phyloP scores from a whole-genome alignment of 1,140 invertebrate genomes.

The Metaphire vulgaris region DNA sequence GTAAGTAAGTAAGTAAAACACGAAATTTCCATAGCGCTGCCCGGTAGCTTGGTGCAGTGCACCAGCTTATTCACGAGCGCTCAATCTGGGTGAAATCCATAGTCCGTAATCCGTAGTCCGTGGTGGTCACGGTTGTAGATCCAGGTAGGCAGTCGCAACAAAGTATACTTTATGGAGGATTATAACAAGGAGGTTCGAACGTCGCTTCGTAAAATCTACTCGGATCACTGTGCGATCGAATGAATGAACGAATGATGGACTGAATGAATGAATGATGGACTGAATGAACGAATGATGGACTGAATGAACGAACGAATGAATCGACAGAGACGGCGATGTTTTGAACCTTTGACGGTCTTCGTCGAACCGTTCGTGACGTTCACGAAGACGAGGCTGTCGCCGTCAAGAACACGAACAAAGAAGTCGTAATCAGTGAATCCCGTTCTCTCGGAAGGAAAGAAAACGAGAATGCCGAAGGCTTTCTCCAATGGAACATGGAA shows the following conservation, averaged over 20 bases:
- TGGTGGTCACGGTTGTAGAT: too few species aligned
- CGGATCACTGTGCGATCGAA: not conserved
- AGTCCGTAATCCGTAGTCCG: too few species aligned
- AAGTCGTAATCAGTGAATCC: not conserved
- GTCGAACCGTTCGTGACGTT: not conserved
- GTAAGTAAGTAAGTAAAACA: too few species aligned
- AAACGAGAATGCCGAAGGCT: slow-evolving; percentile 69
- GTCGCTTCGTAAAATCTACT: not conserved
- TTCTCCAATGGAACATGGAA: slow-evolving; percentile 72
- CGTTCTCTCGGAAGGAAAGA: slow-evolving; percentile 62
- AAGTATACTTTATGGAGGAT: too few species aligned
- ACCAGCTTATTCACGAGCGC: too few species aligned
- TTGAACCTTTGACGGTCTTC: not conserved
- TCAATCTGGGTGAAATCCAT: too few species aligned
- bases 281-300: not conserved
- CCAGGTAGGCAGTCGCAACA: too few species aligned
- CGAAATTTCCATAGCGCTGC: too few species aligned
- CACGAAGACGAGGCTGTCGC: not conserved
- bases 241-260: not conserved
- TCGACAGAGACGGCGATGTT: too few species aligned
- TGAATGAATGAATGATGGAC: not conserved
- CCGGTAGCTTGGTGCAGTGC: too few species aligned
- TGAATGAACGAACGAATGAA: not conserved
- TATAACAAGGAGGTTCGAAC: too few species aligned
- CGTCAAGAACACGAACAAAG: not conserved